Conservation (phyloP, 2,888 invertebrate genomes). For the Himalopsyche kuldschensis region DNA sequence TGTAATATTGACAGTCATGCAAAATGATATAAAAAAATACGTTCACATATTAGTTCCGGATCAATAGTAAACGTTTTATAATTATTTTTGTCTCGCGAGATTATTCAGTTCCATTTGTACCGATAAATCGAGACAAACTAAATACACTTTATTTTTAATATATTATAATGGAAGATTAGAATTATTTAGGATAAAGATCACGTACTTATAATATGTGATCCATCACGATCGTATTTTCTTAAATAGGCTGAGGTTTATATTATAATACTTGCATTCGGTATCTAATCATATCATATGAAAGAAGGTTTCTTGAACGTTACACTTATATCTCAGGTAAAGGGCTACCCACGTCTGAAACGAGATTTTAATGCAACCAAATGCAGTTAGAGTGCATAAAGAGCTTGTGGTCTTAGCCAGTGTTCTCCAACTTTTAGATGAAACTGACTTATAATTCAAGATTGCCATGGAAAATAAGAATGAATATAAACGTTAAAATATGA, state of each 20-base stretch:
- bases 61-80: neutral
- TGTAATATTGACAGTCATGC: neutral
- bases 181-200: neutral
- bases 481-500: too few relatives aligned
- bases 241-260: neutral
- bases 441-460: too few relatives aligned
- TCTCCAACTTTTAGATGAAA: neutral
- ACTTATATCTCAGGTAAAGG: slow-evolving; percentile 7
- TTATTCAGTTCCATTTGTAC: neutral
- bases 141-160: neutral
- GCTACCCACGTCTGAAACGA: slow-evolving; percentile 17
- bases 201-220: neutral
- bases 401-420: neutral
- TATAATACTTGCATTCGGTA: neutral
- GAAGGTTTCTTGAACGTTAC: slow-evolving; percentile 8
- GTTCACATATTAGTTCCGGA: neutral
- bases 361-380: slow-evolving; percentile 23
- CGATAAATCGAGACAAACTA: neutral
- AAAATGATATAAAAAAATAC: neutral
- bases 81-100: neutral
- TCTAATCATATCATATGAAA: slow-evolving; percentile 1
- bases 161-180: neutral
- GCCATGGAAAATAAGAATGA: too few relatives aligned
- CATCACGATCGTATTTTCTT: neutral
- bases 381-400: slow-evolving; percentile 11